Percentiles rank a stretch among this genome's conserved stretches.
phyloP scores from a whole-genome alignment of 2,113 vertebrate species.

The Morone chrysops region DNA sequence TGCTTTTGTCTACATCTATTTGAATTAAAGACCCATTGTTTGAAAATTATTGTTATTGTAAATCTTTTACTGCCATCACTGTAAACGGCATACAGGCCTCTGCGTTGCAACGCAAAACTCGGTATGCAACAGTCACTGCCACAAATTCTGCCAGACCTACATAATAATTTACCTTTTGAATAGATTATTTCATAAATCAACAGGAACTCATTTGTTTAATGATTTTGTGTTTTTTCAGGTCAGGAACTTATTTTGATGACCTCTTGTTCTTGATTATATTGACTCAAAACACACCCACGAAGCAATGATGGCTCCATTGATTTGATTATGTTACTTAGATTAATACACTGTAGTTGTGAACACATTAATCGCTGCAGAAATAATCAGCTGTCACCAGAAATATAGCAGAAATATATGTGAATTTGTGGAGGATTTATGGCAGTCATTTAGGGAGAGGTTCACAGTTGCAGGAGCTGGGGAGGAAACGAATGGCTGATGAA shows the following conservation, averaged over 20 bases:
- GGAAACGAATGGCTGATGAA: constrained; percentile 68
- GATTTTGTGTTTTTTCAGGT: constrained; percentile 21
- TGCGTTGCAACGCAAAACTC: too few relatives aligned
- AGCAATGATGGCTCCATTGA: constrained; percentile 35
- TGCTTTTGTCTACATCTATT: neutral
- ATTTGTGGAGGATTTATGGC: constrained; percentile 75
- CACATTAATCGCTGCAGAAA: constrained; percentile 61
- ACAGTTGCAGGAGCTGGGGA: constrained; percentile 58
- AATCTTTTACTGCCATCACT: neutral
- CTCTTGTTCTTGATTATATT: constrained; percentile 21
- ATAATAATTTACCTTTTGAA: neutral
- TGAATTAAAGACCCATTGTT: neutral
- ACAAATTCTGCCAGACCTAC: neutral
- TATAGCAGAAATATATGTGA: constrained; percentile 64
- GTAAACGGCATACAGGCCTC: too few relatives aligned
- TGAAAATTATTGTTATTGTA: neutral
- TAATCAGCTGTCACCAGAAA: constrained; percentile 70
- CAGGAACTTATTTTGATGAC: neutral
- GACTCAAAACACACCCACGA: constrained; percentile 30
- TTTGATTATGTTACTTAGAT: constrained; percentile 57
- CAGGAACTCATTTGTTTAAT: neutral
- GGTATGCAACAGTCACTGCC: too few relatives aligned
- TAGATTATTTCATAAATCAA: neutral
- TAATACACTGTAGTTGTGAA: constrained; percentile 55
- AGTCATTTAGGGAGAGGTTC: constrained; percentile 71